Evolutionary conservation across 2,888 invertebrate genomes (phyloP), one percentile per base, ranked within the genome.

Genomic region (Adineta ricciae): DNA sequence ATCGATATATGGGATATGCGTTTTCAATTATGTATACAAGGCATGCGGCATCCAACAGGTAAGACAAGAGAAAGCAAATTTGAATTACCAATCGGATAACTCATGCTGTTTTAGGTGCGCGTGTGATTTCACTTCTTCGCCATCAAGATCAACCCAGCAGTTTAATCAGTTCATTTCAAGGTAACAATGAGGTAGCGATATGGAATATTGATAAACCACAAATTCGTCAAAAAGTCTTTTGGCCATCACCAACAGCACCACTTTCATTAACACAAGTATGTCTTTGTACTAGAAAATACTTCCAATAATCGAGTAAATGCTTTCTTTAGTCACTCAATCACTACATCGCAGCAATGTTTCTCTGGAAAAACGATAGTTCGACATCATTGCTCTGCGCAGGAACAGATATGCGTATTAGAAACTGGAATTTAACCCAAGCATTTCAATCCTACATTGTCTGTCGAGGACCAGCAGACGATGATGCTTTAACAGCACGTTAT

Each of bases 1-100:
- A 94, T 95, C 88, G 93, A 94, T 84, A 95, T 95, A 87, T 97
- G 96, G 96, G 97, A 97, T 91, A 92, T 97, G 85, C 92, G 97
- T 84, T 97, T 97, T 91, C 94, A 94, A 86, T 92, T 97, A 87
- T 95, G 96, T 2, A 95, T 96, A 88, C 93, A 93, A 83, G 92
- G 91, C 14, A 92, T 94, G 86, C 91, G 91, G 84, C 93, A 94
- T 90, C 93, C 93, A 1, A 91, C 92, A 87, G 91, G 93, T 92
- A 46, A 46, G 46, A 86, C 56, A 32, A 19, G 64, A 38, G 27
- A 49, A 50, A 27, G 72, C 85, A 84, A 82, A 85, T 21, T 84
- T 3, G 64, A 87, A 38, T 21, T 73, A 32, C 36, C 32, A 49
- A 14, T 49, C 8, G 14, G 14, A 49, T 50, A 16, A 50, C 19